Base-by-base conservation (phyloP, 30 jellyfish, hydroid and myxozoan genomes). In the Mastigias papua region DNA sequence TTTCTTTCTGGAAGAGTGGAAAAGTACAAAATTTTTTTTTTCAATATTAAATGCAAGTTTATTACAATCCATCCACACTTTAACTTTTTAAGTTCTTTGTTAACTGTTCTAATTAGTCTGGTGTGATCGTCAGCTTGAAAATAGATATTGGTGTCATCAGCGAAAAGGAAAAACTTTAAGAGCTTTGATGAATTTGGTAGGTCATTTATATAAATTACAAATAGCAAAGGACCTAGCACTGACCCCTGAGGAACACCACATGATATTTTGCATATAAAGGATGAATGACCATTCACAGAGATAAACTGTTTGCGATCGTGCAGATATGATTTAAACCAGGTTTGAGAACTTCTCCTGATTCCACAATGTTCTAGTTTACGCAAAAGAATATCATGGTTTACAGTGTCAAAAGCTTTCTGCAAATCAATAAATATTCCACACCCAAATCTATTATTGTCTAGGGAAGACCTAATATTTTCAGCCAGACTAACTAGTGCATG, bases 171-270 rank as follows among this genome's bases (percentile, higher is more conserved):
- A 78, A 78, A 78, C 27, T 80, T 28, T 62, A 57, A 78, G 34
- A 78, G 89, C 30, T 78, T 78, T 28, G 77, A 57, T 34, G 80
- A 22, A 63, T 78, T 2, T 17, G 80, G 63, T 19, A 62, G 64
- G 89, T 78, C 89, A 78, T 78, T 54, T 8, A 42, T 30, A 42
- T 30, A 62, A 57, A 42, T 42, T 46, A 33, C 27, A 54, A 76
- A 76, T 17, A 30, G 60, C 78, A 30, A 76, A 76, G 50, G 87
- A 63, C 48, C 87, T 23, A 49, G 50, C 54, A 37, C 54, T 54
- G 79, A 78, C 21, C 89, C 79, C 80, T 78, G 90, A 33, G 90
- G 81, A 35, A 61, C 82, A 80, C 90, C 71, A 80, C 82, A 80
- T 49, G 72, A 37, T 37, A 80, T 26, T 51, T 78, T 76, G 60